Percentiles rank a stretch among this genome's conserved stretches.
Evolutionary conservation across 2,888 invertebrate species (phyloP).

Genomic region (Ptilodon capucinus): DNA sequence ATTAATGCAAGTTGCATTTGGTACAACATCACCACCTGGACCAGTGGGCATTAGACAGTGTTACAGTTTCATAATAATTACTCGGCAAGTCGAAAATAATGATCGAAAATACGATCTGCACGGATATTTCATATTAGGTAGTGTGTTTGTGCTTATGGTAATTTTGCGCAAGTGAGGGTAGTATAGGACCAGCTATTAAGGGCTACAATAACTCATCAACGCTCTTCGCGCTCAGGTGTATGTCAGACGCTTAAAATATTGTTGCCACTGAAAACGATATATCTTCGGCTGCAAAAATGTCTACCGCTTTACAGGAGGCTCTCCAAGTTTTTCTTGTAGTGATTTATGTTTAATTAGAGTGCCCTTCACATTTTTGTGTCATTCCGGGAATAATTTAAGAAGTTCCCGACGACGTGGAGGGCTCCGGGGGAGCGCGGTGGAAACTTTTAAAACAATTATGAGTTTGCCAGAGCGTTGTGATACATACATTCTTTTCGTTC

Average conservation of each 20-base stretch:
- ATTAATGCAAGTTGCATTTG: too few relatives aligned
- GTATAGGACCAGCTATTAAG: background rate
- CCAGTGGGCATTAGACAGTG: too few relatives aligned
- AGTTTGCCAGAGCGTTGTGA: constrained; percentile 38
- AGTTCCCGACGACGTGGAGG: constrained; percentile 44
- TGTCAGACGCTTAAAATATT: constrained; percentile 67
- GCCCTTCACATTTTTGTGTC: constrained; percentile 62
- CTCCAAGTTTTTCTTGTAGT: constrained; percentile 58
- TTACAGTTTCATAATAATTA: too few relatives aligned
- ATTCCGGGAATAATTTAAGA: constrained; percentile 56
- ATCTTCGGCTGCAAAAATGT: constrained; percentile 66
- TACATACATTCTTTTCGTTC: constrained; percentile 31
- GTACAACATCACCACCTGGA: too few relatives aligned
- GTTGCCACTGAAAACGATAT: constrained; percentile 70
- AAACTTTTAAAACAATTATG: constrained; percentile 53
- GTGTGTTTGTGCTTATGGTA: too few relatives aligned
- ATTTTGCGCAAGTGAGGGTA: too few relatives aligned
- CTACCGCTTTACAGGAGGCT: constrained; percentile 55
- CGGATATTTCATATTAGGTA: too few relatives aligned
- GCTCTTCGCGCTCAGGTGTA: constrained; percentile 65
- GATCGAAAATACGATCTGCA: too few relatives aligned
- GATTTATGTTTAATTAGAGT: constrained; percentile 77
- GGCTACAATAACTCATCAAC: constrained; percentile 58
- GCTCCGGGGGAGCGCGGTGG: constrained; percentile 34
- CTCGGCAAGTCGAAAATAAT: too few relatives aligned